phyloP scores from a whole-genome alignment of 2,888 invertebrate genomes.

The Melanostoma mellinum region DNA sequence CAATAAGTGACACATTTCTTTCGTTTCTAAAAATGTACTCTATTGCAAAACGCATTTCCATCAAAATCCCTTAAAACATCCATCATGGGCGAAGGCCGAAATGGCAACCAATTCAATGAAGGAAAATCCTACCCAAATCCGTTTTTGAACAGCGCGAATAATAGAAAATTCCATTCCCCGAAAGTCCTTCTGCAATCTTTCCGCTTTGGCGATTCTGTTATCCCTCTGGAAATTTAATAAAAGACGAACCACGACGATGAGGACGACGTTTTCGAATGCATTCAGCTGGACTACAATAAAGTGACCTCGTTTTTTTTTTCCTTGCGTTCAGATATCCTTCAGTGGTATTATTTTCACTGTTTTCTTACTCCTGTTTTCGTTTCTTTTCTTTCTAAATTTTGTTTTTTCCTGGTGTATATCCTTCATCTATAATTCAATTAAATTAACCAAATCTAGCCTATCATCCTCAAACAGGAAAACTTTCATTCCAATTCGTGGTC shows the following conservation, averaged over 20 bases:
- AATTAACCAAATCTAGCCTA: constrained; percentile 63
- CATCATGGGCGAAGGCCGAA: constrained; percentile 3
- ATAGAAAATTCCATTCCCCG: constrained; percentile 31
- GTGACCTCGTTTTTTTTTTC: constrained; percentile 55
- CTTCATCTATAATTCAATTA: constrained; percentile 67
- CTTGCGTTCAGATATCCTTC: constrained; percentile 11
- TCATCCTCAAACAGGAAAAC: constrained; percentile 49
- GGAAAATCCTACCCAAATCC: constrained; percentile 46
- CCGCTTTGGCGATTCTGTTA: constrained; percentile 23
- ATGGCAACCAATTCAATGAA: constrained; percentile 28
- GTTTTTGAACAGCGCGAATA: constrained; percentile 24
- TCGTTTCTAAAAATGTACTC: neutral
- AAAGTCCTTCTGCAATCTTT: constrained; percentile 27
- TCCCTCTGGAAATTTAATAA: constrained; percentile 63
- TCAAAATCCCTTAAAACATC: constrained; percentile 26
- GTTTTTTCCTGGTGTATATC: constrained; percentile 26
- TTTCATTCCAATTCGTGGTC: constrained; percentile 45
- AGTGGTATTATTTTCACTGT: constrained; percentile 5
- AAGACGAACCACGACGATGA: constrained; percentile 42
- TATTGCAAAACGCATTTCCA: constrained; percentile 42
- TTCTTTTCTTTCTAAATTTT: constrained; percentile 25
- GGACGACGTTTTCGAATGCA: constrained; percentile 28
- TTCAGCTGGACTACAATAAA: constrained; percentile 58
- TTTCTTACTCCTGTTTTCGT: neutral
- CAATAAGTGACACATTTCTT: constrained; percentile 48